These are phyloP conservation scores for Sciurus vulgaris DNA, from an alignment of 2,797 vertebrate species.

Conservation along the genomic window DNA sequence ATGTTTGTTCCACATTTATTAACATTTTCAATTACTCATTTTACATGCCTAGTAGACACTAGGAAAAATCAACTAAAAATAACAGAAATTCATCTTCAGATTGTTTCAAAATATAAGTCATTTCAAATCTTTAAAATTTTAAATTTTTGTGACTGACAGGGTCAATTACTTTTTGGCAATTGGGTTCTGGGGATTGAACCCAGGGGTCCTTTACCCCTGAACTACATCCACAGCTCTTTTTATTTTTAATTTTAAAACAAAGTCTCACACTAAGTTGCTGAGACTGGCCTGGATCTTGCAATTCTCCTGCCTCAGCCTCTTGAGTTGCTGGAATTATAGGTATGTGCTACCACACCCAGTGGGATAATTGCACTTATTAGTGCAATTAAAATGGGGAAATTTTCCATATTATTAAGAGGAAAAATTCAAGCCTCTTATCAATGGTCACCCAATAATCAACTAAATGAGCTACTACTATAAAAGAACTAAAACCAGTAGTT, in stretches of 20 bases:
- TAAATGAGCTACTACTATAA: background rate
- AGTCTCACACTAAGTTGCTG: too few species aligned
- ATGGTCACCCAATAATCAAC: background rate
- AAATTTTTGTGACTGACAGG: background rate
- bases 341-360: too few species aligned
- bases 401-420: background rate
- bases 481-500: background rate
- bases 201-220: too few species aligned
- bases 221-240: too few species aligned
- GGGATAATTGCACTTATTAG: background rate
- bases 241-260: too few species aligned
- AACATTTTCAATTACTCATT: constrained; percentile 31
- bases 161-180: background rate
- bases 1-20: background rate
- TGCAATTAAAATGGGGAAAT: too few species aligned
- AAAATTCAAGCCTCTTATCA: background rate
- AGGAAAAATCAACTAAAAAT: constrained; percentile 16
- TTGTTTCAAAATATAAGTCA: background rate
- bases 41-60: constrained; percentile 27
- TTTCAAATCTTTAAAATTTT: background rate
- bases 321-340: too few species aligned
- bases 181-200: too few species aligned
- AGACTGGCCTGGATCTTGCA: too few species aligned
- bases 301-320: too few species aligned
- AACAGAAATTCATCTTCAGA: background rate